Evolutionary conservation across 2,797 vertebrate genomes (phyloP), one percentile per base, ranked within the genome.

Genomic region (Sphenodon punctatus): DNA sequence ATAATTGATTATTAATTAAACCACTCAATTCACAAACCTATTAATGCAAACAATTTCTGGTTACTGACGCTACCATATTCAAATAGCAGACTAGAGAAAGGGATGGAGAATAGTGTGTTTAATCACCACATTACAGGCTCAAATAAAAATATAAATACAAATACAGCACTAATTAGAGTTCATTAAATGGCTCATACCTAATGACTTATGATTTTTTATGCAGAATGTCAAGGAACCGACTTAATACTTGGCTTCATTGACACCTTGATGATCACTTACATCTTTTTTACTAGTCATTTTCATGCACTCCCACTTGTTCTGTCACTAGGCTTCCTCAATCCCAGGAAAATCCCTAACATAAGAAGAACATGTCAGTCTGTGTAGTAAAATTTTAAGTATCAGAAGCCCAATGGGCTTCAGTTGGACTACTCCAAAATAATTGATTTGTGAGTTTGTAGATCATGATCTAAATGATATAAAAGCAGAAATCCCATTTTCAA

Each of bases 1-100:
- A 87, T 80, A 76, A 85, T 43, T 82, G 20, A 74, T 63, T 89
- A 88, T 85, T 4, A 80, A 43, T 76, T 75, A 66, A 88, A 84
- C 78, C 67, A 30, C 19, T 42, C 13, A 43, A 78, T 80, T 76
- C 79, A 42, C 59, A 73, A 53, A 49, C 76, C 53, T 86, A 82
- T 84, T 85, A 89, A 73, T 8, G 60, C 63, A 63, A 64, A 78
- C n/a, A 39, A 27, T 82, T 88, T 82, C 78, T 82, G 67, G 67
- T 7, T 68, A 32, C 56, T 75, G 49, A 86, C 89, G 16, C 42
- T 53, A 73, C 41, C 78, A 32, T 43, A 80, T 36, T 84, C 84
- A 84, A 70, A 64, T 70, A 82, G 82, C 10, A 85, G 55, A 58
- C 63, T 58, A 49, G 8, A 70, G 56, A 77, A 82, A 63, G 10